These are phyloP conservation scores for Deilephila porcellus DNA, from an alignment of 2,888 invertebrate species.

Conservation along the genomic window DNA sequence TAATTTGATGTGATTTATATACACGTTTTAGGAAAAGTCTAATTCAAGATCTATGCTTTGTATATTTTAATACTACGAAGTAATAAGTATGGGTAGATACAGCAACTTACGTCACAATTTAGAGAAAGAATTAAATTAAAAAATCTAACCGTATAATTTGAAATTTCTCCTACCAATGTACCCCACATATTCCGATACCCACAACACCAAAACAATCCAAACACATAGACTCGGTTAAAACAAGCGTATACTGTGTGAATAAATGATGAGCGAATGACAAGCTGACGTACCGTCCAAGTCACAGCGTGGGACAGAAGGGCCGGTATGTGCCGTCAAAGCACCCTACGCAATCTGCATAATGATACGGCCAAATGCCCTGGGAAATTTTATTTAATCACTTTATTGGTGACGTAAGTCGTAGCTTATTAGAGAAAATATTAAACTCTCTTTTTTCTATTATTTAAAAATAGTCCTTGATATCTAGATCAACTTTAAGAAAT, in stretches of 20 bases:
- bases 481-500: no score
- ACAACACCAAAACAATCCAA: no score
- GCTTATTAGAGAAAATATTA: background rate
- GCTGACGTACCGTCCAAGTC: background rate
- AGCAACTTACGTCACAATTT: no score
- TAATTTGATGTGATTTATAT: background rate
- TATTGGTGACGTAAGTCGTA: background rate
- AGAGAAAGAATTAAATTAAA: no score
- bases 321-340: background rate
- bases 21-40: background rate
- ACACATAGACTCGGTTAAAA: background rate
- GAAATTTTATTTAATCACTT: background rate
- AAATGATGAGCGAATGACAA: background rate
- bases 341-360: constrained; percentile 17
- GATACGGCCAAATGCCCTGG: background rate
- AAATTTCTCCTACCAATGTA: no score
- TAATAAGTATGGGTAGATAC: no score
- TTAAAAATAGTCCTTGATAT: no score
- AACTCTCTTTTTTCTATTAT: no score
- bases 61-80: no score
- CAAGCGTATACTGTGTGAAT: background rate
- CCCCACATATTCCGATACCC: no score
- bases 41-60: no score
- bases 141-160: no score
- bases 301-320: constrained; percentile 10